These are phyloP conservation scores for Halictus quadricinctus DNA, from an alignment of 2,888 invertebrate species.

Conservation along the genomic window DNA sequence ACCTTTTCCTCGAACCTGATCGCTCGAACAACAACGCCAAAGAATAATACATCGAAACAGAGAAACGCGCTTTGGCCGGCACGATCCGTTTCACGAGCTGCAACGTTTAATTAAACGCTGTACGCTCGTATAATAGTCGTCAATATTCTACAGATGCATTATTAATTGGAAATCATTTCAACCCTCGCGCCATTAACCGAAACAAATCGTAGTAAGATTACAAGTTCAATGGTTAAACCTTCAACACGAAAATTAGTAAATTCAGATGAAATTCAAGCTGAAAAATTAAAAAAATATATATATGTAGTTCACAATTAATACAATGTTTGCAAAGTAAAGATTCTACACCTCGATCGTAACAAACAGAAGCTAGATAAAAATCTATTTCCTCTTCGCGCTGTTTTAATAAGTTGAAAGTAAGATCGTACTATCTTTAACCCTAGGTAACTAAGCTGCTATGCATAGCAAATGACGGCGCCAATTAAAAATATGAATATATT, in stretches of 20 bases:
- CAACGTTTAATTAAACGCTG: background rate
- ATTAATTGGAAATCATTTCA: background rate
- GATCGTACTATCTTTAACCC: too few species aligned
- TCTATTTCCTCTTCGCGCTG: too few species aligned
- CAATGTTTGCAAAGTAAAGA: too few species aligned
- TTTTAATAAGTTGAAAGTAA: too few species aligned
- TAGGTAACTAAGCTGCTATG: too few species aligned
- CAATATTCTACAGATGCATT: background rate
- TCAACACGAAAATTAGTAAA: background rate
- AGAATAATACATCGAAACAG: background rate
- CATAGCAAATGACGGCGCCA: too few species aligned
- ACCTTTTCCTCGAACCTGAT: slow-evolving; percentile 10
- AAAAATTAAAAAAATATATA: background rate
- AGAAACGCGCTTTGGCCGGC: background rate
- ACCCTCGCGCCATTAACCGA: background rate
- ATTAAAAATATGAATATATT: too few species aligned
- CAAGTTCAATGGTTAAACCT: background rate
- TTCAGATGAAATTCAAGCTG: background rate
- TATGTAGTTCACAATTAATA: too few species aligned
- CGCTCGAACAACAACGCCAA: background rate
- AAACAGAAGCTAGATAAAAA: too few species aligned
- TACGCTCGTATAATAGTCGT: background rate
- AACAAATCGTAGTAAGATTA: too few species aligned
- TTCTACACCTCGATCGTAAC: too few species aligned
- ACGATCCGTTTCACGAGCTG: background rate